Evolutionary conservation across 2,797 vertebrate genomes (phyloP), one percentile per base, ranked within the genome.

Genomic region (Cirrhinus molitorella): DNA sequence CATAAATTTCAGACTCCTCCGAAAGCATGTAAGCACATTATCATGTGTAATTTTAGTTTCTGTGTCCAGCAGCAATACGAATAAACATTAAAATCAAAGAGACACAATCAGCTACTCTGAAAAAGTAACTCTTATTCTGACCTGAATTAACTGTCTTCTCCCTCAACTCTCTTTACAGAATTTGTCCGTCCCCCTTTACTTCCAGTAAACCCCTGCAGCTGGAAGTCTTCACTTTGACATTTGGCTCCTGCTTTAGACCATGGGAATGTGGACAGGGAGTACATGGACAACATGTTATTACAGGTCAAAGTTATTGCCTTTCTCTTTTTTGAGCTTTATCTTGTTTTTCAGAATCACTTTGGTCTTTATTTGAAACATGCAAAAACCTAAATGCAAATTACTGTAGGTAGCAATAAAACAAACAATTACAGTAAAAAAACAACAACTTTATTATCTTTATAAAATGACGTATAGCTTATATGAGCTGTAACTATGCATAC

Each of bases 401-500:
- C 11, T 16, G 3, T 23, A 31, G 25, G 55, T 6, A 34, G 31
- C 28, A 74, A 71, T 28, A 16, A 72, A 57, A 34, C 67, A 40
- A 25, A 66, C 83, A 43, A 55, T 68, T 43, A 45, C 61, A 31
- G 11, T 34, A 43, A 70, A 14, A 78, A 71, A 70, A 76, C 66
- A 87, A 93, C 91, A 83, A 90, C 79, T 94, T 92, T 94, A 94
- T 94, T 94, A 81, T 91, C 87, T 87, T 92, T 94, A 94, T 91
- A 95, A 94, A 94, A 94, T 92, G 86, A 86, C 74, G 61, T 93
- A 76, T 96, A 96, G 94, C 94, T 93, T 92, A 92, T 92, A 89
- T 91, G 94, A 93, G 93, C 94, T 95, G 91, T 93, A 91, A 91
- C 94, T 96, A 95, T 93, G 93, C 95, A 92, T 93, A 93, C 91